Conservation (phyloP, 2,113 vertebrate species). For the Meriones unguiculatus region DNA sequence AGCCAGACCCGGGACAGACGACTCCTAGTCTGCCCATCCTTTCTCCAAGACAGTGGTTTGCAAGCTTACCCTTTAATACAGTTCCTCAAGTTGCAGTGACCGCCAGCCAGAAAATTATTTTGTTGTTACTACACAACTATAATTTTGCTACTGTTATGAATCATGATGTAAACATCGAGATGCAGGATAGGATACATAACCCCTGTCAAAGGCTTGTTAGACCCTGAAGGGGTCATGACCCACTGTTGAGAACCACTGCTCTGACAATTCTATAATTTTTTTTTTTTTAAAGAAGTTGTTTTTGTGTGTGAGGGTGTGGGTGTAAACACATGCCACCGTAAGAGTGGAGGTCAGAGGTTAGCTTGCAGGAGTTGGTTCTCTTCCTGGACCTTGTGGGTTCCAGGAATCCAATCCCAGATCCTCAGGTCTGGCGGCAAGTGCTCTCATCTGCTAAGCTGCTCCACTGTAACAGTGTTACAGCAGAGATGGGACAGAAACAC, state of each 20-base stretch:
- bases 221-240: background rate
- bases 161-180: background rate
- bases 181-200: background rate
- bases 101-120: background rate
- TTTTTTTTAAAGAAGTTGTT: no score
- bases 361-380: background rate
- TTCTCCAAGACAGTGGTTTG: background rate
- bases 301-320: background rate
- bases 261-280: background rate
- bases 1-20: background rate
- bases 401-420: background rate
- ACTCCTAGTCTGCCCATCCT: background rate
- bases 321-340: background rate
- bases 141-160: background rate
- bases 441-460: background rate
- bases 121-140: background rate
- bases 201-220: background rate
- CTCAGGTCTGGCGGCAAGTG: background rate
- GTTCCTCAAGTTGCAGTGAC: background rate
- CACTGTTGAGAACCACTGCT: background rate
- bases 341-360: background rate
- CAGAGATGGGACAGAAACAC: background rate
- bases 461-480: background rate
- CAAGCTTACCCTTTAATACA: background rate
- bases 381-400: background rate